Evolutionary conservation across 1,140 invertebrate species (phyloP), one percentile per base, ranked within the genome.

Genomic region (Trialeurodes vaporariorum): DNA sequence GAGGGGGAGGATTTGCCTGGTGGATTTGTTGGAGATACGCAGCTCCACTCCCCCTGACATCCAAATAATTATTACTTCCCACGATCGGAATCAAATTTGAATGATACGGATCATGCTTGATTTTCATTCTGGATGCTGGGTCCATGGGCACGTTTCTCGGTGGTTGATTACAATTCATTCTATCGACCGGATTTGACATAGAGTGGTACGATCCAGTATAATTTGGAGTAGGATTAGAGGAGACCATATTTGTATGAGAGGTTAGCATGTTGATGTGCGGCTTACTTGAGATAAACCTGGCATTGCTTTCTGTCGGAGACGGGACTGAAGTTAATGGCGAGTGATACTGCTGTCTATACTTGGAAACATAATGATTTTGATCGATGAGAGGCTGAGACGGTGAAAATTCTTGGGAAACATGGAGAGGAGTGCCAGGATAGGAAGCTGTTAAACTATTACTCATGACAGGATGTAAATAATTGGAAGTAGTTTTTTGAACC

Each of bases 181-280:
- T 23, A 22, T 12, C 62, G 59, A 17, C n/a, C 59, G 25, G 2
- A 63, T 61, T 17, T 63, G 24, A 11, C 49, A 60, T n/a, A 60
- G 70, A 13, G 58, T 70, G 59, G 64, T 69, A 70, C 9, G 82
- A 79, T 25, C 78, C 76, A 5, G 82, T 81, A 75, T 80, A 83
- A 69, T 78, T 83, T 11, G 82, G 81, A 59, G 80, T 77, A 24
- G 77, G 74, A n/a, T 75, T 79, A 0, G 79, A 78, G 27, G 79
- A 77, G 2, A 84, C 77, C 2, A 80, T 77, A 58, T 82, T 84
- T 25, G 85, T 82, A 75, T 87, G 86, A 5, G 85, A 85, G 73
- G 84, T 86, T 23, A 87, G 76, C 69, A 87, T 85, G 73, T 81
- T 87, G 25, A 86, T 85, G 75, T 86, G 85, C 12, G 86, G 83